These are phyloP conservation scores for Anas acuta DNA, from an alignment of 2,797 vertebrate genomes.

Conservation along the genomic window DNA sequence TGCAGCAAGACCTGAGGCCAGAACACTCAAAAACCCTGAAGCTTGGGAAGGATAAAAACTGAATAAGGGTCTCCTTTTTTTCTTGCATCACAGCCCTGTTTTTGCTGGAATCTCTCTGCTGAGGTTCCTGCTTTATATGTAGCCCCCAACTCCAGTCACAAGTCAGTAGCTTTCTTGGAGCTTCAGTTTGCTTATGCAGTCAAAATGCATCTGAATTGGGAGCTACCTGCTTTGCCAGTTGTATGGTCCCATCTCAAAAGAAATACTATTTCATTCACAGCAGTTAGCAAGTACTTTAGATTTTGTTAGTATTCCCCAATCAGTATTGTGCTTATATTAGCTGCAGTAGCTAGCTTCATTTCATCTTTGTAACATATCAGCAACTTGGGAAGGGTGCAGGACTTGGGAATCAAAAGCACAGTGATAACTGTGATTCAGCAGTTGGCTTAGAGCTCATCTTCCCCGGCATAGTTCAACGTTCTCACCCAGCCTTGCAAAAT, in stretches of 20 bases:
- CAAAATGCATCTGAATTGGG: neutral
- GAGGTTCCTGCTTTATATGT: neutral
- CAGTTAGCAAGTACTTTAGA: neutral
- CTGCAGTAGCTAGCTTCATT: neutral
- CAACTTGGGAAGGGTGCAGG: neutral
- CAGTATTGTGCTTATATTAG: neutral
- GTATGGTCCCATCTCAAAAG: neutral
- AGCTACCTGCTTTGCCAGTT: neutral
- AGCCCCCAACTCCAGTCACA: neutral
- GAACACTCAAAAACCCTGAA: constrained; percentile 13
- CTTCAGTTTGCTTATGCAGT: neutral
- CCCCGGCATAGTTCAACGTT: accelerated
- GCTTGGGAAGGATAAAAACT: neutral
- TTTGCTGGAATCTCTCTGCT: neutral
- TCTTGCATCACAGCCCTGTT: neutral
- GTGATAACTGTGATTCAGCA: neutral
- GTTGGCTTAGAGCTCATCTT: neutral
- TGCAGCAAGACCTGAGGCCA: neutral
- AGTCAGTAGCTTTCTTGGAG: neutral
- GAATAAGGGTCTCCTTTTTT: neutral
- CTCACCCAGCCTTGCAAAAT: neutral
- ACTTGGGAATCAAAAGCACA: neutral
- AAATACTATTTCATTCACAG: neutral
- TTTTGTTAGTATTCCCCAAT: neutral
- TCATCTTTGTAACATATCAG: neutral